These are phyloP conservation scores for Melanophora roralis DNA, from an alignment of 2,888 invertebrate species.

Conservation along the genomic window DNA sequence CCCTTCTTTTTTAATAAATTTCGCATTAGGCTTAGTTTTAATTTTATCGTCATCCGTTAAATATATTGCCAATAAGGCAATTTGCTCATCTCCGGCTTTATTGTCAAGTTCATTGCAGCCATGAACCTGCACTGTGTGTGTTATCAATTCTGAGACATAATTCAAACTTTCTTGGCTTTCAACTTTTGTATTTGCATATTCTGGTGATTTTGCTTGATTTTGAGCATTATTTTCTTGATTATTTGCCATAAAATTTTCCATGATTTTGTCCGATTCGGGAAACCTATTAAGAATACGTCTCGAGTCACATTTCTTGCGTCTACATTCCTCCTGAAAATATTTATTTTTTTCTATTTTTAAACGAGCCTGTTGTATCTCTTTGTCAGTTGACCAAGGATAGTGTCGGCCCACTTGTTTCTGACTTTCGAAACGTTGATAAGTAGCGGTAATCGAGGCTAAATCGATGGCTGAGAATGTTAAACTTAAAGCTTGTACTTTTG, in stretches of 20 bases:
- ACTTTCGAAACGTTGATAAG: constrained; percentile 87
- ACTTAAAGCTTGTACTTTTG: constrained; percentile 82
- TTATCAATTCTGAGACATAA: constrained; percentile 31
- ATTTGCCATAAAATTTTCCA: constrained; percentile 70
- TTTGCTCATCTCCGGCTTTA: constrained; percentile 67
- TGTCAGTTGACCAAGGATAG: constrained; percentile 83
- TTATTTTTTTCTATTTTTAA: constrained; percentile 67
- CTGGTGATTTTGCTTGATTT: no score
- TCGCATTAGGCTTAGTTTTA: constrained; percentile 63
- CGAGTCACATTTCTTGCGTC: constrained; percentile 68
- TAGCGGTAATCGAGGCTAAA: constrained; percentile 84
- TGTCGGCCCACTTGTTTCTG: constrained; percentile 85
- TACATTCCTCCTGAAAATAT: constrained; percentile 67
- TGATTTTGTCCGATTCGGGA: constrained; percentile 75
- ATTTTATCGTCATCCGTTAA: constrained; percentile 73
- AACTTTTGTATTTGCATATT: not conserved
- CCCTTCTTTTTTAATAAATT: not conserved
- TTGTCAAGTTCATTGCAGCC: constrained; percentile 71
- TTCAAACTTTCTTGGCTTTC: constrained; percentile 10
- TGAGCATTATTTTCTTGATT: not conserved
- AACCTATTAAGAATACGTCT: constrained; percentile 70
- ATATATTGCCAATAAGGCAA: constrained; percentile 60
- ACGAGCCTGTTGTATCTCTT: constrained; percentile 70
- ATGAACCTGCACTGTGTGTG: constrained; percentile 64
- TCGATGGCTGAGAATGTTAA: constrained; percentile 83